Evolutionary conservation across 2,797 vertebrate genomes (phyloP), one percentile per base, ranked within the genome.

Genomic region (Telmatherina bonti): DNA sequence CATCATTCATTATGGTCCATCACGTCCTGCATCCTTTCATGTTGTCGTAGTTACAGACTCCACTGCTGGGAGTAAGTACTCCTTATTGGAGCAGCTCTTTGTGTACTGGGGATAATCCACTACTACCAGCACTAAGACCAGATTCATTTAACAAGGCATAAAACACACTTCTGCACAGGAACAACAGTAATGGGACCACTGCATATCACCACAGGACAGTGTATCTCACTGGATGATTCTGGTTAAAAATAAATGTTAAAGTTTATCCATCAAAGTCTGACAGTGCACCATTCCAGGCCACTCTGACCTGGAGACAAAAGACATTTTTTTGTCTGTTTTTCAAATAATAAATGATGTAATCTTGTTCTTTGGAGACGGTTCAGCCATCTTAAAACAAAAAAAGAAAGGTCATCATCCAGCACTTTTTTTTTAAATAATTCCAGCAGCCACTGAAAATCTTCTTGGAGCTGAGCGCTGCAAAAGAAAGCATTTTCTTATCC

Each of bases 401-500:
- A 35, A 11, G 7, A 36, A 36, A 12, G 15, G 27, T 31, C 2
- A 2, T 31, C 59, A 52, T 62, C 30, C 27, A 65, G 24, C 30
- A 29, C 16, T 70, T 24, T 54, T 29, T 81, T 70, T 79, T 58
- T 35, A 9, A 10, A 43, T 18, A 54, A 72, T 71, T 86, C 62
- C 60, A 67, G 69, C 72, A 75, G 70, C 58, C 55, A 22, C 65
- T 45, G 63, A 84, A 81, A 72, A 51, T 71, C 67, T 31, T 77
- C 65, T 79, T 36, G 1, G 70, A 53, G 72, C 72, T 77, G 38
- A 63, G 54, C 55, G 45, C 53, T 45, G 60, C 72, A 62, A 77
- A 27, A 61, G 12, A 81, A 80, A 84, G 68, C 38, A 59, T 85
- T 81, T 85, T 70, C 72, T 79, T 57, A 54, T 70, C 76, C 86